Percentiles rank a stretch among this genome's conserved stretches.
These are phyloP conservation scores for Brachionus plicatilis DNA, from an alignment of 1,140 invertebrate genomes.

Conservation along the genomic window DNA sequence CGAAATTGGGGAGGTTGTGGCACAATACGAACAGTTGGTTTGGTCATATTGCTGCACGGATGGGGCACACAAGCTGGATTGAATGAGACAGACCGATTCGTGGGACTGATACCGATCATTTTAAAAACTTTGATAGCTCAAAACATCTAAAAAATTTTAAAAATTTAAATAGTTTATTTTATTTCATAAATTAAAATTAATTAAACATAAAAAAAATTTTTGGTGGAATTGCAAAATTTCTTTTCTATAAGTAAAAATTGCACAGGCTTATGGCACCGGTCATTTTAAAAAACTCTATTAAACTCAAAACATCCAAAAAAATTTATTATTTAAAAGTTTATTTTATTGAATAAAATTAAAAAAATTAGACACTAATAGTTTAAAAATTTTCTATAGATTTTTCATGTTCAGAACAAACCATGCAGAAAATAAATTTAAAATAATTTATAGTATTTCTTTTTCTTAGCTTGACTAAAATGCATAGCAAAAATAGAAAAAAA, in stretches of 20 bases:
- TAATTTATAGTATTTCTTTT: background rate
- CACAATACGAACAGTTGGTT: too few relatives aligned
- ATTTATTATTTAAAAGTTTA: too few relatives aligned
- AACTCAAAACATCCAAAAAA: too few relatives aligned
- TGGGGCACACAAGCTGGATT: background rate
- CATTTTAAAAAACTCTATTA: too few relatives aligned
- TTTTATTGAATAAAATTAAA: too few relatives aligned
- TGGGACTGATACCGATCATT: background rate
- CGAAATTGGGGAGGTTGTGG: background rate
- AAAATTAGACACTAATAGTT: too few relatives aligned
- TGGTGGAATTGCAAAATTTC: too few relatives aligned
- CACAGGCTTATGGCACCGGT: too few relatives aligned
- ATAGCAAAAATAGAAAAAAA: background rate
- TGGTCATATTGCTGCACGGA: background rate
- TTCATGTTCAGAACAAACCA: background rate
- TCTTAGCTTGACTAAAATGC: background rate
- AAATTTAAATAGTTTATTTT: too few relatives aligned
- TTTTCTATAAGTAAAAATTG: too few relatives aligned
- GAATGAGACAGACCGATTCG: background rate
- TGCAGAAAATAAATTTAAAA: background rate
- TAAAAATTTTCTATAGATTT: background rate
- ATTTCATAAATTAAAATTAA: too few relatives aligned
- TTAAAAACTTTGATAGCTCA: background rate
- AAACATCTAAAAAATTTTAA: background rate
- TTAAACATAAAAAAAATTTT: too few relatives aligned